Conservation (phyloP, 23 tunicate genomes). For the Oikopleura dioica region DNA sequence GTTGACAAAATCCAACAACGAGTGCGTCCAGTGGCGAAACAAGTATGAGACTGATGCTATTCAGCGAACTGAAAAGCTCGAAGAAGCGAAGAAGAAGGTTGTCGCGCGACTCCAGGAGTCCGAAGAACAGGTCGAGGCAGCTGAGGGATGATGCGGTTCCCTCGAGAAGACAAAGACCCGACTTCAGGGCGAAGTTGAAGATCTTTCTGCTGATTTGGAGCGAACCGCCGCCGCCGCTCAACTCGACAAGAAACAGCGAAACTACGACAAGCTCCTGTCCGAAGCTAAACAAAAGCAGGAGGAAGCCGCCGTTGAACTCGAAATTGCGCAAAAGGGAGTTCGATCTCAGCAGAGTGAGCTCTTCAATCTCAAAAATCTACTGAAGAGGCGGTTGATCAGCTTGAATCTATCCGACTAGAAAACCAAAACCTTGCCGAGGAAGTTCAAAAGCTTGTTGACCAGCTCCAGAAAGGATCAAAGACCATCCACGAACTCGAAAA, state of each 20-base stretch:
- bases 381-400: neutral
- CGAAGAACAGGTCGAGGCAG: neutral
- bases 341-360: neutral
- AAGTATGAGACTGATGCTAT: too few relatives aligned
- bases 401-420: neutral
- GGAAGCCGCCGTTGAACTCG: neutral
- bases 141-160: neutral
- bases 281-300: conserved; percentile 7
- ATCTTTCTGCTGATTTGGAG: neutral
- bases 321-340: neutral
- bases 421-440: neutral
- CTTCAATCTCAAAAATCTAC: neutral
- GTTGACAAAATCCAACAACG: conserved; percentile 23
- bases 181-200: neutral
- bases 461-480: neutral
- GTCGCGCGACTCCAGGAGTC: neutral
- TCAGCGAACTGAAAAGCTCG: neutral
- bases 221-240: neutral
- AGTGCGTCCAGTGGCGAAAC: neutral
- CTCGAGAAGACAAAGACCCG: neutral
- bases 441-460: neutral
- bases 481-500: conserved; percentile 11
- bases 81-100: too few relatives aligned
- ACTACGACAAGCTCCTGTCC: neutral
- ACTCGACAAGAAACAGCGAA: too few relatives aligned